Evolutionary conservation across 37 sponge, comb jelly and placozoan species (phyloP).

Genomic region (Aphrocallistes beatrix): DNA sequence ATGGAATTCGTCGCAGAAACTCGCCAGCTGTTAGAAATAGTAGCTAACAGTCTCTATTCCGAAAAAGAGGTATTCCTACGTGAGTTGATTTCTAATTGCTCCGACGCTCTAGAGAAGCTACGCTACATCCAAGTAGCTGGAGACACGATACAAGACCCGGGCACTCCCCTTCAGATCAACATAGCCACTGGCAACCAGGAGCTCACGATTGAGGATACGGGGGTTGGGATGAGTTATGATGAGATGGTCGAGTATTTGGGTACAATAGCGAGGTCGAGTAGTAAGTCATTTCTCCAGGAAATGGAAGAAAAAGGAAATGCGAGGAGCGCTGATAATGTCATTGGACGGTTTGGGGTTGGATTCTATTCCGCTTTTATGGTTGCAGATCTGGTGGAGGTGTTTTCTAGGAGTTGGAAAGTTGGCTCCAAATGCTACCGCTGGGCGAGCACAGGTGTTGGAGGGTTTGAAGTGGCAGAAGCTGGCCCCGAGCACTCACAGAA

Average conservation of each 20-base stretch:
- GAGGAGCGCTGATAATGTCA: slow-evolving; percentile 20
- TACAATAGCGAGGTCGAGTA: slow-evolving; percentile 40
- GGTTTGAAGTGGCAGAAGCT: neutral
- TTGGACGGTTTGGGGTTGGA: slow-evolving; percentile 56
- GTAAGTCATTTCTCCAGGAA: slow-evolving; percentile 25
- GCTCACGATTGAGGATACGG: slow-evolving; percentile 37
- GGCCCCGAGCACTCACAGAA: neutral
- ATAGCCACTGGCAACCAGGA: slow-evolving; percentile 22
- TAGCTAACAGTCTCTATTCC: slow-evolving; percentile 40
- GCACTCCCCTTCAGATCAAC: slow-evolving; percentile 15
- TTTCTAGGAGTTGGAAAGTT: neutral
- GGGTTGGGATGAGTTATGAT: slow-evolving; percentile 36
- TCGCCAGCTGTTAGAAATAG: slow-evolving; percentile 40
- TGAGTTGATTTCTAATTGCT: slow-evolving; percentile 40
- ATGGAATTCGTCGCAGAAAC: slow-evolving; percentile 38
- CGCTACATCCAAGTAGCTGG: slow-evolving; percentile 31
- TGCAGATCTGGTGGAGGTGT: slow-evolving; percentile 28
- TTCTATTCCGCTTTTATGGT: slow-evolving; percentile 54
- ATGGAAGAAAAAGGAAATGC: slow-evolving; percentile 1
- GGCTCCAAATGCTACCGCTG: slow-evolving; percentile 30
- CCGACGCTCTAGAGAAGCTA: slow-evolving; percentile 48
- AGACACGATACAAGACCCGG: slow-evolving; percentile 27
- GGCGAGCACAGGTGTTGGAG: slow-evolving; percentile 21
- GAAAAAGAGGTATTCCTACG: slow-evolving; percentile 44
- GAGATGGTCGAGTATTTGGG: slow-evolving; percentile 48